These are phyloP conservation scores for Chaenocephalus aceratus DNA, from an alignment of 2,113 vertebrate genomes.

Conservation along the genomic window DNA sequence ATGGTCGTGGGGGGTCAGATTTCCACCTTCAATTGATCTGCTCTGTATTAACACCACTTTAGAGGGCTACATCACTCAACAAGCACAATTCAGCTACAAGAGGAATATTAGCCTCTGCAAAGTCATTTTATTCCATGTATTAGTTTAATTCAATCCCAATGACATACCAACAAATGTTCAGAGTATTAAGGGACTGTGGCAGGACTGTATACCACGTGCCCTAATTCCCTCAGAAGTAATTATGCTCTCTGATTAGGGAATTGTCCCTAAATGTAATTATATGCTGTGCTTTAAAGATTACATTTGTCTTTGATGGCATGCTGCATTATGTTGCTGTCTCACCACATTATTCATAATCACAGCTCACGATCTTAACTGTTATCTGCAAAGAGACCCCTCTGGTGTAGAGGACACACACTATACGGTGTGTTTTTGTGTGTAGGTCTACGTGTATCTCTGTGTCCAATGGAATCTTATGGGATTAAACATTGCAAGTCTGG, in stretches of 20 bases:
- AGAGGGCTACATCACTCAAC: neutral
- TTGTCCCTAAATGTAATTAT: constrained; percentile 81
- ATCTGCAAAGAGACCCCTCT: constrained; percentile 58
- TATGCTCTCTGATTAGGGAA: constrained; percentile 80
- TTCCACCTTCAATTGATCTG: constrained; percentile 3
- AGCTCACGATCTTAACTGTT: constrained; percentile 74
- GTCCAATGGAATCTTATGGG: neutral
- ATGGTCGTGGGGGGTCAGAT: neutral
- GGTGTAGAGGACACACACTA: constrained; percentile 24
- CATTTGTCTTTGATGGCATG: constrained; percentile 77
- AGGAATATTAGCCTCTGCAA: constrained; percentile 29
- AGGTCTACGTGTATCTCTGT: neutral
- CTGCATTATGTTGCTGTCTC: constrained; percentile 73
- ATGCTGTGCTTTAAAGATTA: constrained; percentile 80
- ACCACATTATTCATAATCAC: constrained; percentile 80
- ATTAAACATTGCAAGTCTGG: constrained; percentile 1
- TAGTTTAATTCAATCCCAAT: constrained; percentile 61
- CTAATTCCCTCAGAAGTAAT: constrained; percentile 79
- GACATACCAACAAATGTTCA: constrained; percentile 43
- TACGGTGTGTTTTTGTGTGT: neutral
- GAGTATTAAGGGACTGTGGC: constrained; percentile 48
- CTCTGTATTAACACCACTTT: constrained; percentile 12
- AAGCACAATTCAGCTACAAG: constrained; percentile 5
- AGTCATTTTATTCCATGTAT: constrained; percentile 41
- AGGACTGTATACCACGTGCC: constrained; percentile 63